Base-by-base conservation (phyloP, 2,888 invertebrate species). In the Doris montereyensis region DNA sequence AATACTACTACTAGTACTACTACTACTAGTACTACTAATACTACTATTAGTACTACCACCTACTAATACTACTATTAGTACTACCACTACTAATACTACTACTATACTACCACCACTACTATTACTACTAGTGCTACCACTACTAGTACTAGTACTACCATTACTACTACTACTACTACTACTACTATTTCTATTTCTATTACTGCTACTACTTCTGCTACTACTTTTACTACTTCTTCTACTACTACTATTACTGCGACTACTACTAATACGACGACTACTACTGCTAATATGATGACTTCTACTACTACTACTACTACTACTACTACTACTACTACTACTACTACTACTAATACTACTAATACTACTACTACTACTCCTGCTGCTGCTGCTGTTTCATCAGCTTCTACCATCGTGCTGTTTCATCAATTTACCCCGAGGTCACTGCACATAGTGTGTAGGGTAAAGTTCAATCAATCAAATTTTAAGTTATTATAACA, bases 311-410 rank as follows among this genome's bases (percentile, higher is more conserved):
- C 26, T 30, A 35, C 21, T 73, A 73, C 28, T 73, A 41, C 24
- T 62, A 62, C 65, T 62, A 62, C 65, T 62, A 62, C 65, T 62
- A 62, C 65, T 62, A 62, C 65, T 62, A 62, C 65, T 62, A 62
- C 65, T 62, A 62, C 65, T 62, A 62, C 65, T 62, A 62, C 65
- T 62, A 62, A 8, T 62, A 62, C 65, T 41, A 41, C 52, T 41
- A 41, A 5, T 41, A 41, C 52, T 41, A 41, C 52, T 41, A 41
- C 52, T 41, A 41, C 52, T 41, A 41, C 52, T 17, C 5, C 52
- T 41, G 17, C 52, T 41, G 17, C 52, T 41, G 17, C 52, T 41
- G 17, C 52, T 17, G 17, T 17, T 41, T 10, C 52, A 10, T 5
- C 52, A 10, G 17, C 52, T 41, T 10, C 52, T 41, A 41, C 52